These are phyloP conservation scores for Falco rusticolus DNA, from an alignment of 2,797 vertebrate genomes.

Conservation along the genomic window DNA sequence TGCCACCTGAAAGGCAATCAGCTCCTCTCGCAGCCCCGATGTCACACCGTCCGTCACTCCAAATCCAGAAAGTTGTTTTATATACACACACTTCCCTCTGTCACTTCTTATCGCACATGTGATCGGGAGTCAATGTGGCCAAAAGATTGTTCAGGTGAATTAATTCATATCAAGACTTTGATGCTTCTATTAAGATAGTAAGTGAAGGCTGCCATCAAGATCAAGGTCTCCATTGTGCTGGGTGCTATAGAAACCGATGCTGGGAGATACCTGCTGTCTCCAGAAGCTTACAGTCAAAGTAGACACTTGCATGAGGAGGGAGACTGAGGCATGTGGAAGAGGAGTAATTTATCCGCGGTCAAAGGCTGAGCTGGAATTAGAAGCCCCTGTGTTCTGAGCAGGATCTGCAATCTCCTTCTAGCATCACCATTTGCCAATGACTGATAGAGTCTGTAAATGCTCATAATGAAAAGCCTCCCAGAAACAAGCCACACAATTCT, in stretches of 20 bases:
- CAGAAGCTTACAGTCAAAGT: not conserved
- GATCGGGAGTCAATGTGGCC: not conserved
- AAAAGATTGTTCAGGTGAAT: not conserved
- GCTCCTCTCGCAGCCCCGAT: not conserved
- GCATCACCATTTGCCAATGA: not conserved
- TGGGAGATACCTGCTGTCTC: not conserved
- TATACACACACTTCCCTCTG: not conserved
- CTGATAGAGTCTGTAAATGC: not conserved
- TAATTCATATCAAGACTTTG: not conserved
- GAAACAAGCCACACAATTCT: not conserved
- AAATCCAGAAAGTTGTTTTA: not conserved
- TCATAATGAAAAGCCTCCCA: not conserved
- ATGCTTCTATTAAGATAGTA: not conserved
- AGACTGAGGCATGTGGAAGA: not conserved
- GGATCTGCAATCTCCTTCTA: not conserved
- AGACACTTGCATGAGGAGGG: not conserved
- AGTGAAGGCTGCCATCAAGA: not conserved
- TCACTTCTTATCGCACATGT: not conserved
- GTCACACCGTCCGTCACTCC: not conserved
- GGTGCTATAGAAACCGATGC: not conserved
- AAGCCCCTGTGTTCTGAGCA: not conserved
- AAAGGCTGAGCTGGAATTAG: not conserved
- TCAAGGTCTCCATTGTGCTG: not conserved
- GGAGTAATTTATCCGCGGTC: not conserved
- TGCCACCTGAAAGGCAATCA: not conserved